Conservation (phyloP, 2,888 invertebrate species). For the Ennomos quercinarius region DNA sequence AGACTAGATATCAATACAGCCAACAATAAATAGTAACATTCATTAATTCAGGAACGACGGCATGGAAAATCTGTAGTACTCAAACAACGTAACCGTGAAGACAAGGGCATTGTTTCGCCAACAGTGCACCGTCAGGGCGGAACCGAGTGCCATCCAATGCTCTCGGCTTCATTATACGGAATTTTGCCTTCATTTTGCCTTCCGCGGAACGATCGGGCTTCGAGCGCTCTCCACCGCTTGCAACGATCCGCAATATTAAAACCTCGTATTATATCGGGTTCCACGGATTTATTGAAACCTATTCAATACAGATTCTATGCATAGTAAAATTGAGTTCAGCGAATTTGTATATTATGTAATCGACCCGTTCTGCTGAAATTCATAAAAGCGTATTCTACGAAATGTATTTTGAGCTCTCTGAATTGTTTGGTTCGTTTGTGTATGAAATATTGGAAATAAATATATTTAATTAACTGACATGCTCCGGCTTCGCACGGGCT, state of each 20-base stretch:
- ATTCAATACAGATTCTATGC: conserved; percentile 21
- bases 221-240: conserved; percentile 39
- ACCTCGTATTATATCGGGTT: conserved; percentile 20
- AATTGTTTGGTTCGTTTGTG: no score
- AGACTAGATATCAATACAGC: no score
- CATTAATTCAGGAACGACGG: conserved; percentile 11
- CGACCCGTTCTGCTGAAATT: neutral
- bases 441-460: no score
- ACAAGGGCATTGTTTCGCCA: conserved; percentile 65
- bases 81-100: conserved; percentile 22
- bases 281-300: conserved; percentile 24
- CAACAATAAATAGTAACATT: neutral
- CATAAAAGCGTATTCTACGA: neutral
- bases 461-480: no score
- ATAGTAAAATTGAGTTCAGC: conserved; percentile 18
- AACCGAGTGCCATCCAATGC: conserved; percentile 61
- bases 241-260: conserved; percentile 32
- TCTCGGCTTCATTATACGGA: conserved; percentile 55
- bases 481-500: no score
- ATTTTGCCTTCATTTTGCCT: conserved; percentile 46
- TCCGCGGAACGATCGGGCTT: conserved; percentile 24
- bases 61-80: conserved; percentile 19
- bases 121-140: conserved; percentile 55
- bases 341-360: conserved; percentile 3
- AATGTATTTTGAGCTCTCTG: neutral